A percentile compares a stretch with the other conserved stretches of the same genome.
These are phyloP conservation scores for Pristionchus pacificus DNA, from an alignment of 1,140 invertebrate genomes.

Conservation along the genomic window DNA sequence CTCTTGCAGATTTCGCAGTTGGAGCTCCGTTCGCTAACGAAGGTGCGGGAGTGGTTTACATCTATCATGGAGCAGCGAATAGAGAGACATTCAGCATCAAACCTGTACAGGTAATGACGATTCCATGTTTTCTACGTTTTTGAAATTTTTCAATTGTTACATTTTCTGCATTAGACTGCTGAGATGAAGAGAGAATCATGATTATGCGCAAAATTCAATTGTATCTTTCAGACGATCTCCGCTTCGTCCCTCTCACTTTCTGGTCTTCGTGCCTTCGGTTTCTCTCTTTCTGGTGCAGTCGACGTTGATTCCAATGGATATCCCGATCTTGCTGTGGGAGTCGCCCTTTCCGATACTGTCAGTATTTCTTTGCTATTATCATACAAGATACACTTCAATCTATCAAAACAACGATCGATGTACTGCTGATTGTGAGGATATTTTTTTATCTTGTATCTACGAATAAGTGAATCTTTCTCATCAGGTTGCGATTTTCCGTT, in stretches of 20 bases:
- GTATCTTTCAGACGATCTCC: slow-evolving; percentile 12
- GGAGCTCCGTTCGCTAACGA: slow-evolving; percentile 83
- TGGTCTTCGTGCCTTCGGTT: slow-evolving; percentile 67
- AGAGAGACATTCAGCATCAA: slow-evolving; percentile 30
- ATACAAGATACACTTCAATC: not conserved
- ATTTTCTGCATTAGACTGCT: too few relatives aligned
- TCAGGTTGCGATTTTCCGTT: slow-evolving; percentile 9
- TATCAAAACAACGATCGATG: too few relatives aligned
- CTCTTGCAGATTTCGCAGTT: slow-evolving; percentile 74
- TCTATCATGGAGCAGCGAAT: slow-evolving; percentile 71
- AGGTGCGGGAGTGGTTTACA: slow-evolving; percentile 72
- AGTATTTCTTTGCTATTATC: slow-evolving; percentile 55
- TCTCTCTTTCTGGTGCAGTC: slow-evolving; percentile 78
- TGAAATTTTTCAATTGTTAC: too few relatives aligned
- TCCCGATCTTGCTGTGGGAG: slow-evolving; percentile 82
- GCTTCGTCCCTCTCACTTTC: slow-evolving; percentile 20
- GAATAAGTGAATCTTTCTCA: not conserved
- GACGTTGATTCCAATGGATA: slow-evolving; percentile 87
- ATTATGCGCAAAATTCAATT: not conserved
- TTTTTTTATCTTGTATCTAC: too few relatives aligned
- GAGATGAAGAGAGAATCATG: not conserved
- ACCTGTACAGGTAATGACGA: slow-evolving; percentile 40
- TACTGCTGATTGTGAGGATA: too few relatives aligned
- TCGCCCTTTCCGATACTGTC: slow-evolving; percentile 75
- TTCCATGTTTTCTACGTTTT: slow-evolving; percentile 26